These are phyloP conservation scores for Platichthys flesus DNA, from an alignment of 2,113 vertebrate genomes.

Conservation along the genomic window DNA sequence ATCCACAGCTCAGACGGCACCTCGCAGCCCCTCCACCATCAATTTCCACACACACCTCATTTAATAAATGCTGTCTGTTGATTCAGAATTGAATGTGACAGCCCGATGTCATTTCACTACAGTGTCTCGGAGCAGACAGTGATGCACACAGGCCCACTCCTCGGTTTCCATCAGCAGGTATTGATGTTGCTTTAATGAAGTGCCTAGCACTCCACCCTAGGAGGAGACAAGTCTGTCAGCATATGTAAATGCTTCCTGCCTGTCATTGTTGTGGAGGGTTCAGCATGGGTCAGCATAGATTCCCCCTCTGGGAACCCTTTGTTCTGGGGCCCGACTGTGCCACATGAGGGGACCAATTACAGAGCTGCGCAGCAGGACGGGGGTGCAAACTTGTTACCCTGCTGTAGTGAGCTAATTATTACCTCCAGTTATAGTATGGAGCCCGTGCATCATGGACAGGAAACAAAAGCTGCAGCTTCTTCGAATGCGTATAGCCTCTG, in stretches of 20 bases:
- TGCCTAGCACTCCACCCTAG: conserved; percentile 73
- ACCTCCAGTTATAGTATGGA: conserved; percentile 53
- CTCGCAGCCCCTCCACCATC: conserved; percentile 58
- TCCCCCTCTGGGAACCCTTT: conserved; percentile 83
- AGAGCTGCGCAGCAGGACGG: conserved; percentile 79
- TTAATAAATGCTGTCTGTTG: conserved; percentile 77
- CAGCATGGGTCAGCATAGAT: conserved; percentile 80
- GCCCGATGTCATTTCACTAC: conserved; percentile 68
- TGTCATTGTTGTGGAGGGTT: conserved; percentile 80
- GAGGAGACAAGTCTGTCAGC: conserved; percentile 79
- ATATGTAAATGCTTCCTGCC: conserved; percentile 83
- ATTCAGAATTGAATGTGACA: conserved; percentile 77
- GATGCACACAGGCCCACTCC: conserved; percentile 68
- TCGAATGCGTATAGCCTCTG: background rate
- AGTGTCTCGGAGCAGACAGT: conserved; percentile 68
- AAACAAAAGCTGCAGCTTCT: conserved; percentile 45
- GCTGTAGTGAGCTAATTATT: conserved; percentile 84
- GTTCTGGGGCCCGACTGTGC: conserved; percentile 80
- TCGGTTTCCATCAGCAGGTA: conserved; percentile 80
- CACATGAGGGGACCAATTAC: conserved; percentile 84
- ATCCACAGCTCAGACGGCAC: conserved; percentile 60
- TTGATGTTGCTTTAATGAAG: conserved; percentile 85
- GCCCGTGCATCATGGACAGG: conserved; percentile 12
- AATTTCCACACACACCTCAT: conserved; percentile 67
- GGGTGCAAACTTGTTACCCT: conserved; percentile 81